Conservation (phyloP, 2,888 invertebrate genomes). For the Melanophora roralis region DNA sequence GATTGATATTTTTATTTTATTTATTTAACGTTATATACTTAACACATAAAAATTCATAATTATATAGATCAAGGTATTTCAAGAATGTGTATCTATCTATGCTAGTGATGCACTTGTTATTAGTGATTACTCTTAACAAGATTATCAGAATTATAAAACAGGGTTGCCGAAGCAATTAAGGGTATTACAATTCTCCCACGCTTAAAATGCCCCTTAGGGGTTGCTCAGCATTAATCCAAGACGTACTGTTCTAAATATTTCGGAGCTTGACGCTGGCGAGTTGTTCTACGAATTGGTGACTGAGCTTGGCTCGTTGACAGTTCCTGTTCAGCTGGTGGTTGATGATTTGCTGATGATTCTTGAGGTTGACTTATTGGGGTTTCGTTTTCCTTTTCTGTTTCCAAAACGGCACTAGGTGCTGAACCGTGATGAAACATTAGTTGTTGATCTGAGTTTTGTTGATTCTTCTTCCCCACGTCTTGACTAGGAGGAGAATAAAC, state of each 20-base stretch:
- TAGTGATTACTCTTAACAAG: neutral
- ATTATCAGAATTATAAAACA: neutral
- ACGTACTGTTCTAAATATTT: slow-evolving; percentile 6
- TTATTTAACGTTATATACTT: neutral
- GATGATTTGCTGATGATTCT: neutral
- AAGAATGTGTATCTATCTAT: neutral
- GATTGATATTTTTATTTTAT: slow-evolving; percentile 7
- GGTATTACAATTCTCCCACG: neutral
- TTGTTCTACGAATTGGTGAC: neutral
- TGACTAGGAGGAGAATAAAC: neutral
- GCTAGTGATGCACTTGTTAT: neutral
- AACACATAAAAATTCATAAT: no score
- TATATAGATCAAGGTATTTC: no score
- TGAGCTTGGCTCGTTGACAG: neutral
- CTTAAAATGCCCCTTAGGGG: neutral
- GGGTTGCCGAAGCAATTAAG: neutral
- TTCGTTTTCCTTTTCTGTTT: neutral
- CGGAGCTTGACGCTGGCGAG: neutral
- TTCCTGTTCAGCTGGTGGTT: neutral
- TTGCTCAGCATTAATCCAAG: neutral
- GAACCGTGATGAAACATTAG: neutral
- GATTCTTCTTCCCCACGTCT: neutral
- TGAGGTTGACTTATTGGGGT: neutral
- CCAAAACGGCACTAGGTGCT: neutral
- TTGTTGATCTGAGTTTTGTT: slow-evolving; percentile 1